Base-by-base conservation (phyloP, 2,797 vertebrate genomes). In the Gymnothorax reevesii region DNA sequence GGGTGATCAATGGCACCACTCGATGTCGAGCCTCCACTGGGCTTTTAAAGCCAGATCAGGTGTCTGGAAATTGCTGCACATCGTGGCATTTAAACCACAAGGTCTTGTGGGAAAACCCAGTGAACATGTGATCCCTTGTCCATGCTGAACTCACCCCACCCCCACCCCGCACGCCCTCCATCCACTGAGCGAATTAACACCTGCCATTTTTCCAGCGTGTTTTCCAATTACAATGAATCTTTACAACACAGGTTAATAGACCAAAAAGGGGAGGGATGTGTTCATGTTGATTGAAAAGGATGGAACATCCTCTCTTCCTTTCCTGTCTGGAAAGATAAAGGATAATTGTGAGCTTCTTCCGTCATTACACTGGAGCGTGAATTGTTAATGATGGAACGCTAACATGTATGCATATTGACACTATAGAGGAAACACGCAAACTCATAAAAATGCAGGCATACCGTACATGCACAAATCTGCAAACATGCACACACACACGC, bases 181-280 rank as follows among this genome's bases (percentile, higher is more conserved):
- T 87, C 88, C 92, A 88, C 88, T 86, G 87, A 95, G 91, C 90
- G 92, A 95, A 95, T 95, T 95, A 95, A 94, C 92, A 90, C 80
- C 88, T 94, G 93, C 94, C 92, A 94, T 94, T 95, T 95, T 92
- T 88, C 91, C 89, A 87, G 84, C 77, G 82, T 85, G 20, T 86
- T 89, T 86, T 77, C 52, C 92, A 95, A 96, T 95, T 94, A 95
- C 92, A 92, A 96, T 95, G 93, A 87, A 95, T 66, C 9, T 64
- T 91, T 66, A 93, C 92, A 93, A 92, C 86, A 85, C 25, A 87
- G 89, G 88, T 94, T 95, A 95, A 95, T 94, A 95, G 93, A 91
- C 89, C 93, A 87, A 93, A 94, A 90, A 85, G 85, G 49, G 57
- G 88, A 84, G 80, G 69, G 88, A 71, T 49, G 27, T 55, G 7